phyloP scores from a whole-genome alignment of 1,140 invertebrate species.

The Yoshiicerus persimilis region DNA sequence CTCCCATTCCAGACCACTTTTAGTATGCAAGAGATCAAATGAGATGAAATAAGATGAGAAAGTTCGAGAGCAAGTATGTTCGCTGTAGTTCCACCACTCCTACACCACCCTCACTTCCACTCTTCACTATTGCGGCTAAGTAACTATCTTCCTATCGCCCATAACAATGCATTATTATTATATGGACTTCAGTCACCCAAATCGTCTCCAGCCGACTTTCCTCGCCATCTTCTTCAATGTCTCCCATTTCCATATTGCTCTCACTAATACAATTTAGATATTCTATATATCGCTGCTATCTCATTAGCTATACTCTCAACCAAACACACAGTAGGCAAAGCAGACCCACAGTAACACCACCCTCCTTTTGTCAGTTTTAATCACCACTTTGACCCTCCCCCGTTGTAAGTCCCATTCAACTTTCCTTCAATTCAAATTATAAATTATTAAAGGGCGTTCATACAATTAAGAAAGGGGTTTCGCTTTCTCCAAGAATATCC shows the following conservation, averaged over 20 bases:
- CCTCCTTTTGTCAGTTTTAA: too few relatives aligned
- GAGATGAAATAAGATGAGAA: slow-evolving; percentile 1
- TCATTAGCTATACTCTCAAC: too few relatives aligned
- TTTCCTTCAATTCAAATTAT: too few relatives aligned
- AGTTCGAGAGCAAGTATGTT: not conserved
- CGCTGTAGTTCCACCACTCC: not conserved
- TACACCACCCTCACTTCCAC: not conserved
- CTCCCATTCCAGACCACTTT: not conserved
- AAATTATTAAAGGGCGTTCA: too few relatives aligned
- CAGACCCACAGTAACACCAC: too few relatives aligned
- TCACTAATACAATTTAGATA: too few relatives aligned
- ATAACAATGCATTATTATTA: not conserved
- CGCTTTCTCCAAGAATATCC: too few relatives aligned
- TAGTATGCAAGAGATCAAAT: not conserved
- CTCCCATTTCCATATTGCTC: not conserved
- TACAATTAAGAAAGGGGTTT: too few relatives aligned
- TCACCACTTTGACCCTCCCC: too few relatives aligned
- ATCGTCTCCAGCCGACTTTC: not conserved
- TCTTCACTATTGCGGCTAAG: not conserved
- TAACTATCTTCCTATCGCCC: not conserved
- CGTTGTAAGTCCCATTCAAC: too few relatives aligned
- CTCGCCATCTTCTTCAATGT: not conserved
- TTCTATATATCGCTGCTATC: too few relatives aligned
- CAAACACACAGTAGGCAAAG: too few relatives aligned
- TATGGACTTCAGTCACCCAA: not conserved